Base-by-base conservation (phyloP, 1,140 invertebrate species). In the Drosophila erecta region DNA sequence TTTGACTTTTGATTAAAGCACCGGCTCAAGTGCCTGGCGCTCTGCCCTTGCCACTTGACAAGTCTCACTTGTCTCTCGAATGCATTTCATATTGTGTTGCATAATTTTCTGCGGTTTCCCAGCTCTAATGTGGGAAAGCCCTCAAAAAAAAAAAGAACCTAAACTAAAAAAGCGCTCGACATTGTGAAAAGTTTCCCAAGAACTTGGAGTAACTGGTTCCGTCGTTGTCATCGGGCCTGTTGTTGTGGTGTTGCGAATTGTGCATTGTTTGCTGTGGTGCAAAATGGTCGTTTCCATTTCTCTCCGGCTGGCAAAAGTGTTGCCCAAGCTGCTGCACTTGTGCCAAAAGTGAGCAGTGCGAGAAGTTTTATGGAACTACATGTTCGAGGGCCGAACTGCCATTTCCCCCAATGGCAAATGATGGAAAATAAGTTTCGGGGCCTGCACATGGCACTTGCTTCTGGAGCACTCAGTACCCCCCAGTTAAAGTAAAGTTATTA, bases 1-100 rank as follows among this genome's bases (percentile, higher is more conserved):
- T 84, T 87, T 87, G 84, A 87, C 84, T 87, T 87, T 87, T 87
- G 84, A 87, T 89, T 87, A 87, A 87, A 87, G 85, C 84, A 81
- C 85, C 83, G 87, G 83, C 79, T 89, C 84, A 87, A 87, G 79
- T 83, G 79, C 74, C 79, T 66, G 71, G 54, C 76, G 71, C 17
- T 17, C 17, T 17, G 17, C 17, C 64, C 74, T 70, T 74, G 78
- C 74, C 83, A 87, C 81, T 86, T 81, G 83, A 87, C 81, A 83
- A 87, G 81, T 87, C 87, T 87, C 83, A 87, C 83, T 87, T 87
- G 83, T 87, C 83, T 87, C 38, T 83, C 83, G 83, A 87, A 87
- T 87, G 83, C 83, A 86, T 86, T 86, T 86, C 83, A 86, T 87
- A 86, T 86, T 86, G 83, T 79, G 84, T 65, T 87, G 83, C 83